Evolutionary conservation across 1,140 invertebrate species (phyloP), one percentile per base, ranked within the genome.

Genomic region (Tetranychus cinnabarinus): DNA sequence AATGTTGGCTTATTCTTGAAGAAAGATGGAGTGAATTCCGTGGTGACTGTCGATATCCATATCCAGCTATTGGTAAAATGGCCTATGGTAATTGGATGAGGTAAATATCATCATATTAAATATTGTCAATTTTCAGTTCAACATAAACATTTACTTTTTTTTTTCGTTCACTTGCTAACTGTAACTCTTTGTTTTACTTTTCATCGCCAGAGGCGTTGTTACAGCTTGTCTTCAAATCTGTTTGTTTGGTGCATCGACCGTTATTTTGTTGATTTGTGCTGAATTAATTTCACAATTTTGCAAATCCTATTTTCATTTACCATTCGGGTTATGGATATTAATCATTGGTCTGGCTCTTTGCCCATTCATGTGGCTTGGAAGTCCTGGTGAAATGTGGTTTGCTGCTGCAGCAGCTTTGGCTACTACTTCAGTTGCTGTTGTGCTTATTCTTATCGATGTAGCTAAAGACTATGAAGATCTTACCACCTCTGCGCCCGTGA

Each of bases 311-410:
- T 2, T 56, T 36, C 1, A 56, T 10, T 34, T 58, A 10, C 36
- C 23, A 31, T 58, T 45, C 15, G 84, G 82, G 67, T 69, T 74
- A 39, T 81, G 81, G 75, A 77, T 82, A 63, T 67, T 83, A 2
- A 73, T 84, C 2, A 76, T 85, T 8, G 79, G 77, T 0, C 69
- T 72, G 1, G 65, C 74, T 1, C 72, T 85, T 54, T 77, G 76
- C 12, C 81, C 82, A 0, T 68, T 80, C 1, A 78, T 81, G 65
- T 81, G 82, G 73, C 74, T 83, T 1, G 82, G 81, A 46, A 79
- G 80, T 6, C 83, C 83, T 2, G 81, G 81, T 68, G 80, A 84
- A 65, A 82, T 83, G 70, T 78, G 79, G 82, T 48, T 37, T 10
- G 60, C 60, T 23, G 50, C 39, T 7, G 60, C 60, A 15, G 52